Percentiles rank a stretch among this genome's conserved stretches.
phyloP scores from a whole-genome alignment of 1,140 invertebrate species.

The Sinonovacula constricta region DNA sequence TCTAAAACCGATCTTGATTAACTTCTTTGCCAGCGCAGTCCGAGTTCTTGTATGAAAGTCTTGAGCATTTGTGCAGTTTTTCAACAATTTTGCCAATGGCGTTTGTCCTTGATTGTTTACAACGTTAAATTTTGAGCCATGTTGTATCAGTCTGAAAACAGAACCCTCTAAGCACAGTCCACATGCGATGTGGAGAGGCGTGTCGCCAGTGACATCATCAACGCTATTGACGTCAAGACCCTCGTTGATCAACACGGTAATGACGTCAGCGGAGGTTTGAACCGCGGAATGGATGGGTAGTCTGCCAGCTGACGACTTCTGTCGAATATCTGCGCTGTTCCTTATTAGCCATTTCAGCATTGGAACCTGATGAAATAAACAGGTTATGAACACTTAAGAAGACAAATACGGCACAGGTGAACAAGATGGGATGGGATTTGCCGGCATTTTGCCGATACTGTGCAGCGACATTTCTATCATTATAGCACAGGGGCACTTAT shows the following conservation, averaged over 20 bases:
- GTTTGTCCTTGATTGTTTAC: conserved; percentile 59
- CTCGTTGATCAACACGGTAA: conserved; percentile 43
- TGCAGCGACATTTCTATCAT: no score
- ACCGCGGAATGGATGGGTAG: conserved; percentile 55
- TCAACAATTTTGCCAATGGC: conserved; percentile 62
- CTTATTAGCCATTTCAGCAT: conserved; percentile 36
- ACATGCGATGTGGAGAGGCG: conserved; percentile 65
- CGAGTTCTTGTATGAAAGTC: conserved; percentile 61
- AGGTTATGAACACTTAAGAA: neutral
- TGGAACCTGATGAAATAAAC: conserved; percentile 27
- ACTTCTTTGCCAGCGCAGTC: conserved; percentile 52
- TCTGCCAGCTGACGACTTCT: conserved; percentile 43
- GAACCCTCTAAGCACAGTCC: conserved; percentile 47
- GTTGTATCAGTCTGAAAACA: conserved; percentile 52
- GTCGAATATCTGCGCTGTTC: conserved; percentile 42
- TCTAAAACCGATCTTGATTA: conserved; percentile 59
- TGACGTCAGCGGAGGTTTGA: conserved; percentile 21
- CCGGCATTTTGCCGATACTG: no score
- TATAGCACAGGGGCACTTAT: no score
- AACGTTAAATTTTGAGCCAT: conserved; percentile 59
- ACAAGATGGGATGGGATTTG: no score
- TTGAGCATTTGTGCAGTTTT: conserved; percentile 47
- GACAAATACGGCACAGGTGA: no score
- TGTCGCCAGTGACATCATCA: conserved; percentile 57
- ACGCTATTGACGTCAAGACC: conserved; percentile 62